Conservation (phyloP, 2,888 invertebrate genomes). For the Melikaiella ostensackeni region DNA sequence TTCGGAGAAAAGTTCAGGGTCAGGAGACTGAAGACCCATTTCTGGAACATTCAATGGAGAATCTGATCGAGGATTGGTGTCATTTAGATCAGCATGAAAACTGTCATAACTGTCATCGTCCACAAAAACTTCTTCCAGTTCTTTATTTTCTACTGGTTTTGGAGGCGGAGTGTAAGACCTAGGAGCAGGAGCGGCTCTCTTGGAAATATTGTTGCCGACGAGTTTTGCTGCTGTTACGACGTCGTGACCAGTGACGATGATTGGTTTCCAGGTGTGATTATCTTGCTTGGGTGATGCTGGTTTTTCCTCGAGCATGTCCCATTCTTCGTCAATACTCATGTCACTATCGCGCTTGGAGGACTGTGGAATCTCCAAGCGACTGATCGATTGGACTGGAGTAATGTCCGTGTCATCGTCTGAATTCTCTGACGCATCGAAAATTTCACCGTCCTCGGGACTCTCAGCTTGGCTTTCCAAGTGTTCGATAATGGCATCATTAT, state of each 20-base stretch:
- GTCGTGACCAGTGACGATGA: constrained; percentile 51
- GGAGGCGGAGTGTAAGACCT: constrained; percentile 8
- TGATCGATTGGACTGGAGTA: constrained; percentile 51
- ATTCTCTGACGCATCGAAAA: constrained; percentile 52
- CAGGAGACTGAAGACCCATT: constrained; percentile 61
- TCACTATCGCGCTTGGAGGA: constrained; percentile 17
- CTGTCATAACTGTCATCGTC: constrained; percentile 17
- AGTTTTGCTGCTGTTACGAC: constrained; percentile 52
- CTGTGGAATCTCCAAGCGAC: constrained; percentile 8
- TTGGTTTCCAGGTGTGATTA: constrained; percentile 48
- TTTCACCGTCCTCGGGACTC: constrained; percentile 63
- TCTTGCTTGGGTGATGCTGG: constrained; percentile 32
- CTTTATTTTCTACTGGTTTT: neutral
- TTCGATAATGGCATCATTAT: constrained; percentile 20
- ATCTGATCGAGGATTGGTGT: constrained; percentile 43
- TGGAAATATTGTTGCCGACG: constrained; percentile 54
- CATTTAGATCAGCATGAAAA: neutral
- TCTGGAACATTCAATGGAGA: constrained; percentile 57
- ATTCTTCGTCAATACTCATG: constrained; percentile 56
- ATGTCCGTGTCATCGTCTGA: constrained; percentile 67
- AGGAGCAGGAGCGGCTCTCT: constrained; percentile 42
- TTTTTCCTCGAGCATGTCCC: constrained; percentile 61
- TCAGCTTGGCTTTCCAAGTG: constrained; percentile 56
- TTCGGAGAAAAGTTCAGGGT: constrained; percentile 54
- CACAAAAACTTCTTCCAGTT: neutral